Evolutionary conservation across 2,113 vertebrate species (phyloP), one percentile per base, ranked within the genome.

Genomic region (Dasyprocta punctata): DNA sequence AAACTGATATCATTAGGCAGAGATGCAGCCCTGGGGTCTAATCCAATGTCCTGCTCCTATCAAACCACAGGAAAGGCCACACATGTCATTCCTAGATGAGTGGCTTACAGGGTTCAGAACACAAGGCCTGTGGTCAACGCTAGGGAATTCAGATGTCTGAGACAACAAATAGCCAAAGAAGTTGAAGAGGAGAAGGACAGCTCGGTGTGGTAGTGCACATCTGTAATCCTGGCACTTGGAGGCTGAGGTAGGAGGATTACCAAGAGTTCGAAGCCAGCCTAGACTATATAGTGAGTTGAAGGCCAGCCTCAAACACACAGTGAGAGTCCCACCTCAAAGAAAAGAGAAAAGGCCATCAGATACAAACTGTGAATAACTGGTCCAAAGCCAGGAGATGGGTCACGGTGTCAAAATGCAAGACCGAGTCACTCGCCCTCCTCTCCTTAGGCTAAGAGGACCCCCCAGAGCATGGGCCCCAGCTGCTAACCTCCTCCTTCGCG

Each of bases 401-500:
- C 52, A 75, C 4, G 5, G 9, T 7, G n/a, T 60, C 83, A 86
- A n/a, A 65, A 58, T 3, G 75, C 52, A 11, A 30, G 44, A 33
- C 24, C 24, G 60, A 83, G 61, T 7, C 24, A 24, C 58, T 54
- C 19, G 3, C 11, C 24, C 44, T 60, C 78, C 56, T 56, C 38
- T 54, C 24, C 52, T 14, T 7, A 41, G 41, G 9, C 63, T 6
- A 38, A 52, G 49, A 89, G 67, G 71, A 22, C 2, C 44, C 28
- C 61, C 47, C 4, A 0, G 38, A 60, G 47, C 0, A 0, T 6
- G 0, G 4, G 86, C 78, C 47, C 41, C 63, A 0, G 56, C 47
- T 10, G 14, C 95, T 89, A 0, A 99, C 99, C 99, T 99, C 99
- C 97, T 99, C 99, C 67, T 98, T 98, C 89, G 99, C 99, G 0